Evolutionary conservation across 2,888 invertebrate species (phyloP), one percentile per base, ranked within the genome.

Genomic region (Torymus tubicola): DNA sequence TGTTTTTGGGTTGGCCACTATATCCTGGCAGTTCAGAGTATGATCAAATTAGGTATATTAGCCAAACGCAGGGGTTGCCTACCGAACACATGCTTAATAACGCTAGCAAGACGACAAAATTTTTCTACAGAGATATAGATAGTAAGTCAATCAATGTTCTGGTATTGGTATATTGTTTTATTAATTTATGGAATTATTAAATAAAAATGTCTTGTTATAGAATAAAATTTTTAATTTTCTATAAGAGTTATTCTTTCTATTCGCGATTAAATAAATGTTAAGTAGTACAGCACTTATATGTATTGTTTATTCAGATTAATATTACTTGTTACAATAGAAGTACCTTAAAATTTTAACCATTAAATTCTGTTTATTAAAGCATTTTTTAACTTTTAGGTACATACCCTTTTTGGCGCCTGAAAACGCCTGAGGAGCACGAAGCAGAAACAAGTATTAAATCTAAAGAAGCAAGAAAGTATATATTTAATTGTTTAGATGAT

Each of bases 11-110:
- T 84, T 99, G 99, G 99, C 99, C 99, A 16, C 93, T 99, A 57
- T 99, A 99, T 92, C 99, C 99, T 0, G 99, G 99, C 84, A 97
- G 98, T 73, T 99, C 99, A 18, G 99, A 99, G 92, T 99, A 99
- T 92, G 99, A 99, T 92, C 97, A 99, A 93, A 99, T 99, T 88
- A 94, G 98, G 84, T 97, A 98, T 93, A 98, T 98, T 91, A 96
- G 97, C 88, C 98, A 98, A 92, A 99, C 98, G 16, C 98, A 99
- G 92, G 98, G 99, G 75, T 92, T 99, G 90, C 99, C 99, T 82
- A 98, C 99, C 0, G 98, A 98, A 90, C 97, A 98, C 88, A 99
- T 99, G 99, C 94, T 99, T 75, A 96, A 94, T 91, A 96, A 96
- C 89, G 99, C 99, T 81, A 98, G 98, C 82, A 99, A 99, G 92